Conservation (phyloP, 2,888 invertebrate species). For the Teleogryllus oceanicus region DNA sequence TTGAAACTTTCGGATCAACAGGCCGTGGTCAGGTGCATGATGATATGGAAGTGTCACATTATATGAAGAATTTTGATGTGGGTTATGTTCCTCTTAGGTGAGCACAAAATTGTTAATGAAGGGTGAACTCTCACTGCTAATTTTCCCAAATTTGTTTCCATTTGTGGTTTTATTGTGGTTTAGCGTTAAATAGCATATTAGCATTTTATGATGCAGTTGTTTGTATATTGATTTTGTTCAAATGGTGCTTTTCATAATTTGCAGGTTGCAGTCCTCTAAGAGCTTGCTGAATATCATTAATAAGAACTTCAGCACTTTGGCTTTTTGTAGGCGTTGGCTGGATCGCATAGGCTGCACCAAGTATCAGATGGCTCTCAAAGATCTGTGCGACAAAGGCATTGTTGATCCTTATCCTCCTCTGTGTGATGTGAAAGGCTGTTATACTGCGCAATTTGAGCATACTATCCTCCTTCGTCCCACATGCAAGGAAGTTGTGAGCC, state of each 20-base stretch:
- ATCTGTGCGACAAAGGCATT: slow-evolving; percentile 89
- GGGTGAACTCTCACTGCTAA: too few relatives aligned
- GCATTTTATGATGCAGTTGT: too few relatives aligned
- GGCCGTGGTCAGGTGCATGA: slow-evolving; percentile 93
- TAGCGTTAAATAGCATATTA: too few relatives aligned
- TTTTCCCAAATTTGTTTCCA: too few relatives aligned
- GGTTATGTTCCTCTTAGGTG: slow-evolving; percentile 84
- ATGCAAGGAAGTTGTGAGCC: slow-evolving; percentile 96
- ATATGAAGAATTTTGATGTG: slow-evolving; percentile 98
- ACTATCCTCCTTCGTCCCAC: slow-evolving; percentile 95
- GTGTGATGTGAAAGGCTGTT: slow-evolving; percentile 94
- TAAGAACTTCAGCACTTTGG: slow-evolving; percentile 94
- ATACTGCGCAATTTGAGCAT: slow-evolving; percentile 99
- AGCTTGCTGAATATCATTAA: slow-evolving; percentile 87
- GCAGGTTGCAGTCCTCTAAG: slow-evolving; percentile 86
- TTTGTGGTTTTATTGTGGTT: too few relatives aligned
- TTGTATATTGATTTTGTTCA: too few relatives aligned
- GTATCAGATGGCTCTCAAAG: slow-evolving; percentile 97
- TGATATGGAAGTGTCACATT: slow-evolving; percentile 99
- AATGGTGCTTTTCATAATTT: too few relatives aligned
- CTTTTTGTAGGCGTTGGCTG: slow-evolving; percentile 98
- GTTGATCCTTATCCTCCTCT: slow-evolving; percentile 98
- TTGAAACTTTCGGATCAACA: slow-evolving; percentile 98
- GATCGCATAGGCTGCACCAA: slow-evolving; percentile 95
- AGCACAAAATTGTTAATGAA: slow-evolving; percentile 31